Evolutionary conservation across 2,888 invertebrate genomes (phyloP).

Genomic region (Tipula confusa): DNA sequence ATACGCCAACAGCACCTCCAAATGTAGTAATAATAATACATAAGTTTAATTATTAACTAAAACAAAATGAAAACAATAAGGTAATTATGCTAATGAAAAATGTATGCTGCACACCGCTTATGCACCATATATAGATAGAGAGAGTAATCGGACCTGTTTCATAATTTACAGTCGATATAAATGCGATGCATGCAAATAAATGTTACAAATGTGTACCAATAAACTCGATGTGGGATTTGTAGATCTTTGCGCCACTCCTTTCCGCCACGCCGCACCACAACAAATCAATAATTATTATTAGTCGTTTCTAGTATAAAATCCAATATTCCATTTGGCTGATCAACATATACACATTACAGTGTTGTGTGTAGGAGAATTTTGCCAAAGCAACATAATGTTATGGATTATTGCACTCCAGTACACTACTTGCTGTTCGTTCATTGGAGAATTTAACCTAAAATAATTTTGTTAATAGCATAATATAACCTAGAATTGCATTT

Average conservation of each 20-base stretch:
- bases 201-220: not conserved
- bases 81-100: not conserved
- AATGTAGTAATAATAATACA: not conserved
- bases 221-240: not conserved
- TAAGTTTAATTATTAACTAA: not conserved
- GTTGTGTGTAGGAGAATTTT: not conserved
- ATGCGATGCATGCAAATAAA: not conserved
- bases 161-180: not conserved
- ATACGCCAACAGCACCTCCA: not conserved
- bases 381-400: not conserved
- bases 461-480: not conserved
- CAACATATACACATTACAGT: not conserved
- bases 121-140: not conserved
- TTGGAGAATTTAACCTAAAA: not conserved
- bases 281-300: slow-evolving; percentile 1
- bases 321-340: not conserved
- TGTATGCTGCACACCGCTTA: not conserved
- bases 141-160: not conserved
- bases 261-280: not conserved
- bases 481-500: not conserved
- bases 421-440: not conserved
- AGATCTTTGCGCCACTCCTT: not conserved
- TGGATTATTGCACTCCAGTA: not conserved
- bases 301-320: not conserved
- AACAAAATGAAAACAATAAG: not conserved